Conservation (phyloP, 1,140 invertebrate species). For the Varroa destructor region DNA sequence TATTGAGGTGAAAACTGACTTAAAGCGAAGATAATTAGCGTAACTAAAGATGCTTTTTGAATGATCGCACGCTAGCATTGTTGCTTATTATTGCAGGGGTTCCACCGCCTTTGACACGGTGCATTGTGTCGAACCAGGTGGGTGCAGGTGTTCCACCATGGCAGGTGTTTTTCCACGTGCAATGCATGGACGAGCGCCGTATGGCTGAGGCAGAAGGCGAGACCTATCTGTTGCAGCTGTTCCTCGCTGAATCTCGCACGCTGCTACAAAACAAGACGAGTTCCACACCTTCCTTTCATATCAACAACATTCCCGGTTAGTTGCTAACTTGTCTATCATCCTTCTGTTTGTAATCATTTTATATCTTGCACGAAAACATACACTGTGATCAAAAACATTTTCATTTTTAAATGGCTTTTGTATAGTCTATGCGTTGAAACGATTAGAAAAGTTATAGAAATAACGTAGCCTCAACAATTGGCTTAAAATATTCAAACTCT, state of each 20-base stretch:
- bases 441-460: too few relatives aligned
- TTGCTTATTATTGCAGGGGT: conserved; percentile 10
- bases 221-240: conserved; percentile 19
- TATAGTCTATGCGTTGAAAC: too few relatives aligned
- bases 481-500: too few relatives aligned
- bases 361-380: too few relatives aligned
- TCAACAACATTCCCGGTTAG: conserved; percentile 28
- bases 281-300: conserved; percentile 13
- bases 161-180: conserved; percentile 3
- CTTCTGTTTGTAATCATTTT: too few relatives aligned
- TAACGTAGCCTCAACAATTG: too few relatives aligned
- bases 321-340: not conserved
- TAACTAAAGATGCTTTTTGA: too few relatives aligned
- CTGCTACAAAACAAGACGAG: conserved; percentile 16
- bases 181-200: conserved; percentile 3
- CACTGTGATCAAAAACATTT: too few relatives aligned
- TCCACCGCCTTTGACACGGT: conserved; percentile 14
- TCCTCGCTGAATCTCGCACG: conserved; percentile 20
- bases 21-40: too few relatives aligned
- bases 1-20: too few relatives aligned
- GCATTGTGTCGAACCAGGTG: conserved; percentile 23
- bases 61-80: too few relatives aligned
- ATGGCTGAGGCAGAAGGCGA: conserved; percentile 15
- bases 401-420: too few relatives aligned
- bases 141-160: not conserved